Percentiles rank a stretch among this genome's conserved stretches.
phyloP scores from a whole-genome alignment of 2,888 invertebrate species.

The Stenotaenia linearis region DNA sequence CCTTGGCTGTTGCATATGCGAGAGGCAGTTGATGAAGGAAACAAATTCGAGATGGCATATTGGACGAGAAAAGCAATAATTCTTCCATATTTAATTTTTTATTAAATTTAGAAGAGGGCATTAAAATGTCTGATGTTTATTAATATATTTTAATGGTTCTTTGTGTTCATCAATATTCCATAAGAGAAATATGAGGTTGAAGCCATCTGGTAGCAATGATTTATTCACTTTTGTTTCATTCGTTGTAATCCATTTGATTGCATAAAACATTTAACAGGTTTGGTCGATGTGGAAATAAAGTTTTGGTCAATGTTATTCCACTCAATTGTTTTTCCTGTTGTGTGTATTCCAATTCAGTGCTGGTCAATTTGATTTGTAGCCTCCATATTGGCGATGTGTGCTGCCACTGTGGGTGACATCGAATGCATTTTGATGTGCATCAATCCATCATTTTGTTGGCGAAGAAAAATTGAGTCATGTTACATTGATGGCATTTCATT shows the following conservation, averaged over 20 bases:
- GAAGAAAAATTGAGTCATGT: constrained; percentile 26
- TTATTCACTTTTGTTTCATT: constrained; percentile 8
- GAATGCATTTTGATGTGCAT: constrained; percentile 24
- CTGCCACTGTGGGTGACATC: constrained; percentile 2
- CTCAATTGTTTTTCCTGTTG: constrained; percentile 1
- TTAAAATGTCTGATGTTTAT: not conserved
- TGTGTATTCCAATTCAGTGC: not conserved
- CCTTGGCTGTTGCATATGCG: too few relatives aligned
- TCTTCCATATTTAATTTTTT: not conserved
- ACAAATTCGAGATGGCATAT: too few relatives aligned
- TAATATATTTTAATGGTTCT: not conserved
- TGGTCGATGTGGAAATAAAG: not conserved
- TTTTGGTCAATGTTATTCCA: not conserved
- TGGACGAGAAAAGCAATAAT: too few relatives aligned
- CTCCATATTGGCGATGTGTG: constrained; percentile 11
- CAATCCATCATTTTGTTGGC: constrained; percentile 17
- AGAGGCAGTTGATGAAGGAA: too few relatives aligned
- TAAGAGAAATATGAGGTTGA: not conserved
- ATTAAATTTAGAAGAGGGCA: not conserved
- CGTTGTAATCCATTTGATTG: not conserved
- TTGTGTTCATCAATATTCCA: not conserved
- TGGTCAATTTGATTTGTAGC: constrained; percentile 23
- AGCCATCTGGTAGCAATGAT: not conserved
- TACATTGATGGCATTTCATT: constrained; percentile 26
- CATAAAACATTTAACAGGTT: constrained; percentile 5